Evolutionary conservation across 2,888 invertebrate species (phyloP), one percentile per base, ranked within the genome.

Genomic region (Dastarcus helophoroides): DNA sequence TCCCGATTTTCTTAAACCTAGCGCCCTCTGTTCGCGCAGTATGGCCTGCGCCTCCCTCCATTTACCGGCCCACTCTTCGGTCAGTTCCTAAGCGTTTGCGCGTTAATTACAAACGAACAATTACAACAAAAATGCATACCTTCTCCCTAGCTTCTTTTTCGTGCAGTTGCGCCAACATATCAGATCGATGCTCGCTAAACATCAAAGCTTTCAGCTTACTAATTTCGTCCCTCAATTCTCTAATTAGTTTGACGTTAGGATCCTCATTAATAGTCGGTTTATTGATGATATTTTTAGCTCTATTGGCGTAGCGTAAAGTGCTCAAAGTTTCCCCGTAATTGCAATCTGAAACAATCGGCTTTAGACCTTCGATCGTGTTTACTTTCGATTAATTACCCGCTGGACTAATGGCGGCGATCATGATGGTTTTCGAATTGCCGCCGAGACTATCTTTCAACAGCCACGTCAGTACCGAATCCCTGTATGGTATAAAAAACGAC

Each of bases 1-100:
- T 0, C 86, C 86, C 23, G 88, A 82, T 62, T 89, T 90, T 22
- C 90, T 66, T 33, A 91, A 63, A 0, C 88, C 90, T 14, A 89
- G 63, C 3, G 88, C 84, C 53, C 82, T 79, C 60, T 90, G 88
- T 53, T 91, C 90, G 53, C 86, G 79, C 17, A 88, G 62, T 44
- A 89, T 89, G 45, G 80, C 79, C 54, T 89, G 88, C 1, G 89
- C 86, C 53, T 85, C 85, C 28, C 84, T 71, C 91, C 91, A 91
- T 56, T 90, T 90, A 55, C 89, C 86, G 7, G 85, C 79, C 90
- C 90, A 91, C 53, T 86, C 84, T 61, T 89, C 88, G 0, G 89
- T 90, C 35, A 91, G 47, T 40, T 58, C 58, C 56, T 56, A 32
- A 34, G 19, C 6, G 19, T 17, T 7, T 17, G 6, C 19, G 6